A percentile compares a stretch with the other conserved stretches of the same genome.
Evolutionary conservation across 2,888 invertebrate species (phyloP).

Genomic region (Caenorhabditis imperialis): DNA sequence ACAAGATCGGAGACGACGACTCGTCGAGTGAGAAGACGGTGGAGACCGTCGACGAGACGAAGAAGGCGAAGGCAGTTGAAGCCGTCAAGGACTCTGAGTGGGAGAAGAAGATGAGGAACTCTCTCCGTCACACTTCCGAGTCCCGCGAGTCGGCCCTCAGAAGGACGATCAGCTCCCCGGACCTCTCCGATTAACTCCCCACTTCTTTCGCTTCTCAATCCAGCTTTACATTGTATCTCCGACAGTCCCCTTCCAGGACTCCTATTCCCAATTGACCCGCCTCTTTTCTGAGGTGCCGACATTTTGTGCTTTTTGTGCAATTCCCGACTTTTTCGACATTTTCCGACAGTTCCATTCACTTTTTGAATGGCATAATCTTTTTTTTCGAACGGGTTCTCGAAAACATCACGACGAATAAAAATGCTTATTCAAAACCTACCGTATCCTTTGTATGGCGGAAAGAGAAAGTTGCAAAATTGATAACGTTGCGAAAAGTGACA

Average conservation of each 20-base stretch:
- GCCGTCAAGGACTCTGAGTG: constrained; percentile 33
- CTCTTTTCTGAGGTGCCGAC: constrained; percentile 31
- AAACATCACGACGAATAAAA: not conserved
- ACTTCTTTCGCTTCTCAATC: not conserved
- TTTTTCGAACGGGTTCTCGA: constrained; percentile 27
- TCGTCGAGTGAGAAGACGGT: constrained; percentile 62
- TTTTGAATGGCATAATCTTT: constrained; percentile 43
- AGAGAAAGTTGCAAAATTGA: not conserved
- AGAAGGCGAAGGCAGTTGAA: constrained; percentile 22
- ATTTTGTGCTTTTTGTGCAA: constrained; percentile 15
- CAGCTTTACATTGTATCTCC: constrained; percentile 4
- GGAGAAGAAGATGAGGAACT: constrained; percentile 49
- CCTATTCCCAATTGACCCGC: constrained; percentile 16
- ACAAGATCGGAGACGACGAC: constrained; percentile 71
- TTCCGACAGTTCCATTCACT: constrained; percentile 32
- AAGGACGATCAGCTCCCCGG: constrained; percentile 56
- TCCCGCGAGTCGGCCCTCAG: constrained; percentile 42
- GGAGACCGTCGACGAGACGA: constrained; percentile 39
- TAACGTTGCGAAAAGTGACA: too few species aligned
- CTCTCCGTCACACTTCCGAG: constrained; percentile 38
- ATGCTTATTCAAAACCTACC: not conserved
- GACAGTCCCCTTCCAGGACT: constrained; percentile 7
- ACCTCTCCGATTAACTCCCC: constrained; percentile 26
- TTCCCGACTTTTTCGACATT: constrained; percentile 16
- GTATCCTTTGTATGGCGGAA: not conserved